Conservation (phyloP, 2,888 invertebrate genomes). For the Neoascia interrupta region DNA sequence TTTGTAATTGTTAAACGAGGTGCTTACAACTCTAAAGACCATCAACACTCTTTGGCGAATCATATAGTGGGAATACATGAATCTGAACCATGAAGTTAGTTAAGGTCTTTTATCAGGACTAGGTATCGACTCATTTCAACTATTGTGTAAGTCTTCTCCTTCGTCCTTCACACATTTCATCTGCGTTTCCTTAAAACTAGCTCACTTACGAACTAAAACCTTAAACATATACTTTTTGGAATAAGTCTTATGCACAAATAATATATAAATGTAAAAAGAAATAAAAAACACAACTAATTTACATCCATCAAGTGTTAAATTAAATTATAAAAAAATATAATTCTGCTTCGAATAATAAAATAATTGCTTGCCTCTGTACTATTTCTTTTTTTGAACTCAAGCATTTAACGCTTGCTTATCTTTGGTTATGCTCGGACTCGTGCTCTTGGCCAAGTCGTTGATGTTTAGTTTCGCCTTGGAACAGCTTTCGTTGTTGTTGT, state of each 20-base stretch:
- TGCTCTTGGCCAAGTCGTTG: slow-evolving; percentile 49
- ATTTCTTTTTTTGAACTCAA: slow-evolving; percentile 13
- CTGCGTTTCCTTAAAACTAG: slow-evolving; percentile 35
- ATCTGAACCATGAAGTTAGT: background rate
- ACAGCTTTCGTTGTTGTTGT: slow-evolving; percentile 62
- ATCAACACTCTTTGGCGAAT: slow-evolving; percentile 10
- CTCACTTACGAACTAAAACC: slow-evolving; percentile 54
- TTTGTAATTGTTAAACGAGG: slow-evolving; percentile 6
- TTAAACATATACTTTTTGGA: slow-evolving; percentile 67
- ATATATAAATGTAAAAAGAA: slow-evolving; percentile 52
- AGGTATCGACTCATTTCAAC: slow-evolving; percentile 16
- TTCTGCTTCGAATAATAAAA: too few species aligned
- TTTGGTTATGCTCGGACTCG: slow-evolving; percentile 63
- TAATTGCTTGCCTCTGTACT: slow-evolving; percentile 6
- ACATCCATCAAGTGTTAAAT: slow-evolving; percentile 61
- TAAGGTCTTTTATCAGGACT: slow-evolving; percentile 16
- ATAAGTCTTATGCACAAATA: slow-evolving; percentile 66
- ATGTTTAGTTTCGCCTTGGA: slow-evolving; percentile 50
- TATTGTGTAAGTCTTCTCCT: background rate
- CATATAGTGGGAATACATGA: slow-evolving; percentile 5
- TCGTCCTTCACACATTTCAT: background rate
- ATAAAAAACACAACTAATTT: slow-evolving; percentile 45
- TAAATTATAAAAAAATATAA: slow-evolving; percentile 35
- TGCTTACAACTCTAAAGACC: slow-evolving; percentile 34
- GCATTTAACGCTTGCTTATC: slow-evolving; percentile 60